Evolutionary conservation across 2,113 vertebrate species (phyloP), one percentile per base, ranked within the genome.

Genomic region (Oreochromis aureus): DNA sequence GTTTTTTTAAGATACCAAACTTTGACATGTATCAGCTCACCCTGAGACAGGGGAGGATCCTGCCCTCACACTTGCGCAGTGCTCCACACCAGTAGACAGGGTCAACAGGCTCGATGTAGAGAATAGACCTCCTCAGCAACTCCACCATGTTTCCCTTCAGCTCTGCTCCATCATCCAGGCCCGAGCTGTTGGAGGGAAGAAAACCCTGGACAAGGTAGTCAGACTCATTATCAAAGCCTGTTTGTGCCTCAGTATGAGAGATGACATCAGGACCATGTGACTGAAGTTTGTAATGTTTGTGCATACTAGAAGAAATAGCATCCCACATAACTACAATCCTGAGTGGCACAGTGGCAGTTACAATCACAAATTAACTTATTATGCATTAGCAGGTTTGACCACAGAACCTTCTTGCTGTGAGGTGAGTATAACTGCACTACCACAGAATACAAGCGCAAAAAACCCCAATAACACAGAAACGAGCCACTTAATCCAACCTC

Each of bases 1-100:
- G 12, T n/a, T n/a, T n/a, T 54, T 80, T 71, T 5, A 10, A 59
- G 34, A 39, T 51, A 22, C 11, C 16, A 41, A 13, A 63, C 6
- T 51, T 39, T 69, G 22, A 54, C 22, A 46, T 82, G 22, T 15
- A 7, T 83, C 53, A 53, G 30, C 54, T 27, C 92, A 96, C 96
- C 95, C 90, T 80, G 3, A 97, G 94, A 78, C 93, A 97, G 54
- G 94, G 96, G 16, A 94, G 87, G 86, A 94, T 95, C 30, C 90
- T 87, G 80, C 94, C 96, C 3, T 92, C 71, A 34, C 94, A 89
- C 83, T 96, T 97, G 56, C 22, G 83, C 13, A 96, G 79, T 0
- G 94, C 96, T 8, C 96, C 86, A 7, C 94, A 92, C 95, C 96
- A 95, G 53, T 86, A 78, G 1, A 93, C 89, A 0, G 95, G 95